Base-by-base conservation (phyloP, 2,888 invertebrate species). In the Pristionchus maxplancki region DNA sequence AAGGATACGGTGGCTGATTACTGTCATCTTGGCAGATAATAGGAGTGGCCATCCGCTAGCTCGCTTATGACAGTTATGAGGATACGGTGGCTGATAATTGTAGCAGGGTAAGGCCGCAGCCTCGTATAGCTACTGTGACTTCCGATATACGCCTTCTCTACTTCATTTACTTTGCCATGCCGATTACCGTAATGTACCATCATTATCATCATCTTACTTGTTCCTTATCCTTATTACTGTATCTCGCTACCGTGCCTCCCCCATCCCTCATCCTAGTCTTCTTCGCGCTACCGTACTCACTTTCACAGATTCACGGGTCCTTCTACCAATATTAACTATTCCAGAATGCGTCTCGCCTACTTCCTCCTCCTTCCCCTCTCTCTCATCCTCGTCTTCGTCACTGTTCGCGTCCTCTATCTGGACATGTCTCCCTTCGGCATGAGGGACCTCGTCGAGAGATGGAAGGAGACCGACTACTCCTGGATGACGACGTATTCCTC, bases 281-380 rank as follows among this genome's bases (percentile, higher is more conserved):
- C 11, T 44, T 6, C 44, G 44, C 44, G 11, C 11, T 44, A 44
- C 64, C 64, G 28, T 64, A n/a, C 64, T 64, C 64, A 8, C 64
- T 31, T 31, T 64, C 64, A n/a, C 31, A n/a, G 9, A 8, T 5
- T 31, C 13, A n/a, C 64, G 5, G 28, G 5, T 8, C 64, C 64
- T 64, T 15, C 64, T 64, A n/a, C 31, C 64, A 8, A n/a, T n/a
- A n/a, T n/a, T n/a, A n/a, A n/a, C n/a, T 31, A 28, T 15, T 31
- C 24, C 71, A 37, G 3, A 15, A 34, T 74, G 37, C 74, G 34
- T 40, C 40, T 40, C 74, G 37, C 40, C 74, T 40, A 37, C 74
- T 74, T 40, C 74, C 74, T 74, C 11, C 74, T 74, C 34, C 34
- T 40, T 11, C 74, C 40, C 34, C 74, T 74, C 74, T 74, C 74